Conservation (phyloP, 2,113 vertebrate species). For the Nibea coibor region DNA sequence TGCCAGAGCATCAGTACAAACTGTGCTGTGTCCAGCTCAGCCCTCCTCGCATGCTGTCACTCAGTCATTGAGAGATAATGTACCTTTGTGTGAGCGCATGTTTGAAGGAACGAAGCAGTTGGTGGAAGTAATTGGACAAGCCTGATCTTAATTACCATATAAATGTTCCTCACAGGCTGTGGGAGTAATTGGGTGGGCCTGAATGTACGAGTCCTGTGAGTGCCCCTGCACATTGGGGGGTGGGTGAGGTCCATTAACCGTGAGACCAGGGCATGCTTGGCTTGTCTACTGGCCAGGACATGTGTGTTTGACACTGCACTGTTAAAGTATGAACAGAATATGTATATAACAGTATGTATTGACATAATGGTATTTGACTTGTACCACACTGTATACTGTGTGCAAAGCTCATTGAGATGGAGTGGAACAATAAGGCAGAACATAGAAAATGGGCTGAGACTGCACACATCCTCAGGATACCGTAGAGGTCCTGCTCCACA, state of each 20-base stretch:
- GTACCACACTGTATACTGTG: not conserved
- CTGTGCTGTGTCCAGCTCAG: not conserved
- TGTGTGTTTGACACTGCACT: too few relatives aligned
- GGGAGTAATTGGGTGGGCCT: not conserved
- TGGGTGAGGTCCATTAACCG: too few relatives aligned
- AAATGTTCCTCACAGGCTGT: not conserved
- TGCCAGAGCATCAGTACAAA: not conserved
- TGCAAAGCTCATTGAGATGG: not conserved
- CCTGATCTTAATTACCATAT: conserved; percentile 16
- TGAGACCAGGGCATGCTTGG: not conserved
- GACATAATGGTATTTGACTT: not conserved
- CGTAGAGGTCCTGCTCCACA: not conserved
- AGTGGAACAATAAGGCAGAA: not conserved
- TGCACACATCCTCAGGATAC: too few relatives aligned
- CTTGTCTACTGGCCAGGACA: too few relatives aligned
- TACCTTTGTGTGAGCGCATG: conserved; percentile 5
- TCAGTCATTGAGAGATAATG: not conserved
- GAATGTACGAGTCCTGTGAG: not conserved
- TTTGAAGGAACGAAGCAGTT: not conserved
- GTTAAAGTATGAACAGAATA: too few relatives aligned
- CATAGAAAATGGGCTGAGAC: too few relatives aligned
- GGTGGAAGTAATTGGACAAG: not conserved
- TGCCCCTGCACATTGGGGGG: not conserved
- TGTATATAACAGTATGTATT: not conserved
- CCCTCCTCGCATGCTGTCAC: not conserved